Evolutionary conservation across 2,888 invertebrate species (phyloP), one percentile per base, ranked within the genome.

Genomic region (Andrena bicolor): DNA sequence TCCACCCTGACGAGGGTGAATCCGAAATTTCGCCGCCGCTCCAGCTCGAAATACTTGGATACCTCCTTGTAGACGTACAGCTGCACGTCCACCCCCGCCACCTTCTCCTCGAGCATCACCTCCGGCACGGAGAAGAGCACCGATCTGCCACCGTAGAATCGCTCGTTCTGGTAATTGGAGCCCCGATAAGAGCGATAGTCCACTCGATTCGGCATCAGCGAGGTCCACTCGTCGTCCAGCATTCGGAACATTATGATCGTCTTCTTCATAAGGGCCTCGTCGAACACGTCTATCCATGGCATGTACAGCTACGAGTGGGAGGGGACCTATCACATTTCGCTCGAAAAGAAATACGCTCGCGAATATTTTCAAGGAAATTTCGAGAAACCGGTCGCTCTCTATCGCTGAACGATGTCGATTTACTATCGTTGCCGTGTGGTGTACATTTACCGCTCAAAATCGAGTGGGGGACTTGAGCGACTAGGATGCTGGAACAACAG

Each of bases 61-160:
- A 91, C 76, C 51, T 90, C 88, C 41, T 88, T 90, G 23, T 65
- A 84, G 5, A 91, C 90, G 82, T 86, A 87, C 16, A 92, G 69
- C 51, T 91, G 90, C 16, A 92, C 69, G 48, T 89, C 87, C 16
- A 91, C 78, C 7, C 73, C 86, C 10, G 71, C 61, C 41, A 87
- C 85, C 32, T 70, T 66, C 16, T 81, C 66, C 26, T 83, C 72
- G 0, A 93, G 83, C 4, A 66, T 72, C 1, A 58, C 35, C n/a
- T 85, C 76, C 2, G 92, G 89, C 2, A 93, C 26, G 3, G 92
- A 76, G 65, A 93, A 92, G 3, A 93, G 86, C 5, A 93, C 74
- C 6, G 93, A 93, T 72, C 86, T 91, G 2, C 93, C 93, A n/a
- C 93, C 92, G 78, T 92, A 75, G 70, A 93, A 93, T 2, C 76